These are phyloP conservation scores for Galeruca laticollis DNA, from an alignment of 2,888 invertebrate species.

Conservation along the genomic window DNA sequence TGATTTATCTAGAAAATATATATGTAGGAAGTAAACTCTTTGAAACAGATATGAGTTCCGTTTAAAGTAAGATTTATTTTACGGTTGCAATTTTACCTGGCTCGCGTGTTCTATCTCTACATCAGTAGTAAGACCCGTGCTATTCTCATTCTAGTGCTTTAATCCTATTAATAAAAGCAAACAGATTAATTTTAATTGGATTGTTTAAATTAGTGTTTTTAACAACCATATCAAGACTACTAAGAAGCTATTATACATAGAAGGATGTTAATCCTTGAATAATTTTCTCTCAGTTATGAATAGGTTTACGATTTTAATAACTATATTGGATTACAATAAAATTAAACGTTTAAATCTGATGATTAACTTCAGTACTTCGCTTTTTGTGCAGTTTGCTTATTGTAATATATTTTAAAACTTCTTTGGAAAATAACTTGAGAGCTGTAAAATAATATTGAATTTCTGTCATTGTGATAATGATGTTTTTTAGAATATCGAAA, in stretches of 20 bases:
- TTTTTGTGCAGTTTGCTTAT: too few relatives aligned
- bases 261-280: neutral
- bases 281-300: too few relatives aligned
- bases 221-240: neutral
- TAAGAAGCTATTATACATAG: neutral
- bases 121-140: neutral
- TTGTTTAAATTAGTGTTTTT: neutral
- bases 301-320: too few relatives aligned
- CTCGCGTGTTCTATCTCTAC: neutral
- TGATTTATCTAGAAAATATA: neutral
- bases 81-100: neutral
- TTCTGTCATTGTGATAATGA: too few relatives aligned
- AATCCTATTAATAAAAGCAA: neutral
- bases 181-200: conserved; percentile 12
- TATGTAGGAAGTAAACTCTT: conserved; percentile 3
- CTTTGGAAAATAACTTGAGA: too few relatives aligned
- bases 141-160: neutral
- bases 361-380: too few relatives aligned
- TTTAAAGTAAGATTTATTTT: neutral
- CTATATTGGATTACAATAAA: too few relatives aligned
- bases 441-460: too few relatives aligned
- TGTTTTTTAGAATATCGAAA: too few relatives aligned
- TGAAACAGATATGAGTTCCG: conserved; percentile 4
- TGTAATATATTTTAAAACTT: too few relatives aligned
- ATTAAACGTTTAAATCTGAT: too few relatives aligned